Evolutionary conservation across 2,113 vertebrate species (phyloP).

Genomic region (Oreochromis niloticus): DNA sequence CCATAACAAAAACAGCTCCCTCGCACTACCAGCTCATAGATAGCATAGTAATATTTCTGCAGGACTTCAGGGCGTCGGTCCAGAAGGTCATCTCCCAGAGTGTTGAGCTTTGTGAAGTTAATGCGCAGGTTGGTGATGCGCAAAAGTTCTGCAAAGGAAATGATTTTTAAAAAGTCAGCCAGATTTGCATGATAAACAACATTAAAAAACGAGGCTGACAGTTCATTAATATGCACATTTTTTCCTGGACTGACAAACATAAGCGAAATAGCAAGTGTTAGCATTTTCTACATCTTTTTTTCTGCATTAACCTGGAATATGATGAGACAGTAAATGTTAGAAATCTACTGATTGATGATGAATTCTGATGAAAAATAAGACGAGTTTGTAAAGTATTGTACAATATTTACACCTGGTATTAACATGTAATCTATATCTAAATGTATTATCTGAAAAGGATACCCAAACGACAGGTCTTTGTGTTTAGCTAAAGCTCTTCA

Average conservation of each 20-base stretch:
- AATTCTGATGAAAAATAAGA: background rate
- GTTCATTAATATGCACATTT: background rate
- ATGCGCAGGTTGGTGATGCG: constrained; percentile 76
- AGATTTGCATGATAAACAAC: background rate
- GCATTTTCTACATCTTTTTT: background rate
- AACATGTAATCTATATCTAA: background rate
- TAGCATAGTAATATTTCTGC: constrained; percentile 77
- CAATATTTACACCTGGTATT: background rate
- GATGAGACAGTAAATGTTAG: background rate
- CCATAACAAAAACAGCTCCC: constrained; percentile 81
- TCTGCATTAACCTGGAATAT: background rate
- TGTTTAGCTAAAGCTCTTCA: background rate
- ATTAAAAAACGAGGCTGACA: background rate
- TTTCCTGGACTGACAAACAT: background rate
- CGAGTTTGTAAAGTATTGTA: background rate
- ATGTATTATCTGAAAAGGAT: background rate
- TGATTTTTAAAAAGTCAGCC: background rate
- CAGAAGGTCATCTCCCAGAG: constrained; percentile 72
- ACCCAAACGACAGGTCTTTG: background rate
- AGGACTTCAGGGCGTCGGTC: constrained; percentile 71
- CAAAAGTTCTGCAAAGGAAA: constrained; percentile 64
- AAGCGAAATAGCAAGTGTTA: background rate
- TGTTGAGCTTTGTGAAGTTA: constrained; percentile 80
- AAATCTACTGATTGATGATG: background rate
- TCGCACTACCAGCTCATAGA: constrained; percentile 76